Evolutionary conservation across 2,888 invertebrate genomes (phyloP).

Genomic region (Muschampia plurimacula): DNA sequence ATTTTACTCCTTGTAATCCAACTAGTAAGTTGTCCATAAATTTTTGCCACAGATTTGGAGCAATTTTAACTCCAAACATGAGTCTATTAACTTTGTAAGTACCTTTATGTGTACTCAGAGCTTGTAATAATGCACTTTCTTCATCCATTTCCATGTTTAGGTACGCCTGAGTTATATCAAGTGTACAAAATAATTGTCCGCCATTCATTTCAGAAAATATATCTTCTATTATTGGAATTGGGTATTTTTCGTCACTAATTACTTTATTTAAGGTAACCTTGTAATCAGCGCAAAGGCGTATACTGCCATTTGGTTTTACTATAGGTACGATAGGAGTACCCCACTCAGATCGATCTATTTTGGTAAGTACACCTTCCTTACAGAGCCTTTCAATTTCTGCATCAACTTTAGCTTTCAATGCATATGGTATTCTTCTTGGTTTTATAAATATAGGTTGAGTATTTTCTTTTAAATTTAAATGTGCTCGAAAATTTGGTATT

Average conservation of each 20-base stretch:
- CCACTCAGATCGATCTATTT: not conserved
- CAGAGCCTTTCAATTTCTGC: slow-evolving; percentile 2
- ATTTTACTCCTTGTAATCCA: slow-evolving; percentile 48
- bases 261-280: slow-evolving; percentile 34
- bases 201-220: slow-evolving; percentile 41
- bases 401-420: not conserved
- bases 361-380: not conserved
- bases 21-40: slow-evolving; percentile 54
- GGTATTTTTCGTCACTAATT: slow-evolving; percentile 38
- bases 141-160: slow-evolving; percentile 29
- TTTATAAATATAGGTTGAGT: not conserved
- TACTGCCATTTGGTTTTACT: slow-evolving; percentile 36
- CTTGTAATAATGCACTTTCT: not conserved
- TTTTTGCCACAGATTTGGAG: slow-evolving; percentile 52
- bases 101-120: slow-evolving; percentile 50
- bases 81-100: slow-evolving; percentile 52
- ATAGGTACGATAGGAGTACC: slow-evolving; percentile 32
- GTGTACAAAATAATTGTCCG: slow-evolving; percentile 37
- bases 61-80: slow-evolving; percentile 53
- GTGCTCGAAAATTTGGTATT: slow-evolving; percentile 31
- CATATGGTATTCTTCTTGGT: not conserved
- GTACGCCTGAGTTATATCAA: slow-evolving; percentile 40
- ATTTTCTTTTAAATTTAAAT: slow-evolving; percentile 35
- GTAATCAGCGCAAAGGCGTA: slow-evolving; percentile 34
- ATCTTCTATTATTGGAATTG: slow-evolving; percentile 42